Evolutionary conservation across 1,140 invertebrate species (phyloP).

Genomic region (Anoplophora glabripennis): DNA sequence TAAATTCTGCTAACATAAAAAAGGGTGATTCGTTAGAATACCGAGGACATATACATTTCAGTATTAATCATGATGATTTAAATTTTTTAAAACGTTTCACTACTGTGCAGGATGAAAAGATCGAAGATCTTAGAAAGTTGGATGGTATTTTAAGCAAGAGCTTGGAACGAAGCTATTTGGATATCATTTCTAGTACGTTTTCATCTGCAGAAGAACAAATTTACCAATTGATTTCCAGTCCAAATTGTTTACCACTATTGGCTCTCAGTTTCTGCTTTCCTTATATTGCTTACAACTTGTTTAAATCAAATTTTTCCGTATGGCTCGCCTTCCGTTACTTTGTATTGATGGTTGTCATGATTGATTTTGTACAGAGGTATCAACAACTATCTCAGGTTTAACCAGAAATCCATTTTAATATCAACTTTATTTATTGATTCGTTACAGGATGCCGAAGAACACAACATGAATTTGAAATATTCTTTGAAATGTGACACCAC

Average conservation of each 20-base stretch:
- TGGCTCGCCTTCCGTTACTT: slow-evolving; percentile 22
- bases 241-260: slow-evolving; percentile 15
- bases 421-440: background rate
- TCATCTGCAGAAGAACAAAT: slow-evolving; percentile 11
- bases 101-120: slow-evolving; percentile 7
- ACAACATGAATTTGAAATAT: slow-evolving; percentile 23
- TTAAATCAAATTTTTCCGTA: slow-evolving; percentile 24
- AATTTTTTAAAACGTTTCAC: slow-evolving; percentile 21
- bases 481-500: slow-evolving; percentile 20
- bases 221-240: background rate
- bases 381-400: slow-evolving; percentile 22
- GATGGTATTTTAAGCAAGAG: slow-evolving; percentile 23
- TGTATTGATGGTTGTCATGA: slow-evolving; percentile 19
- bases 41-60: slow-evolving; percentile 18
- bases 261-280: slow-evolving; percentile 11
- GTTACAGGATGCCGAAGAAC: slow-evolving; percentile 27
- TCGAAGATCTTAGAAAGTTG: slow-evolving; percentile 21
- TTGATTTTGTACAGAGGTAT: slow-evolving; percentile 26
- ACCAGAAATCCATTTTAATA: background rate
- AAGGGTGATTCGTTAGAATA: slow-evolving; percentile 12
- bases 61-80: slow-evolving; percentile 14
- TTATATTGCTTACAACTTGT: slow-evolving; percentile 18
- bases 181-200: slow-evolving; percentile 13
- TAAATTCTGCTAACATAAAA: slow-evolving; percentile 15
- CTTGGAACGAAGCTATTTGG: slow-evolving; percentile 16